Base-by-base conservation (phyloP, 35 echinoderm and acorn worm species). In the Holothuria glaberrima region DNA sequence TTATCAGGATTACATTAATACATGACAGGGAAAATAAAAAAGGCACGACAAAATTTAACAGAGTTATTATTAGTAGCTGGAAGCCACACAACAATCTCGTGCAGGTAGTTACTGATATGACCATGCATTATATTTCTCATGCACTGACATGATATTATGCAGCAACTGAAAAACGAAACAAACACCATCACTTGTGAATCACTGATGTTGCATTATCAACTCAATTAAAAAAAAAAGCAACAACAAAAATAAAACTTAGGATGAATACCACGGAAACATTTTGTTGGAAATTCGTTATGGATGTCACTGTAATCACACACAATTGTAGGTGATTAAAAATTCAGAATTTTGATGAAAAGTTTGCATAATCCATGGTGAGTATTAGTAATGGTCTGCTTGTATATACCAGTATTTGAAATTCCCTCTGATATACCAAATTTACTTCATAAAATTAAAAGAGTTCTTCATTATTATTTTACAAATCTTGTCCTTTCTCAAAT, bases 101-200 rank as follows among this genome's bases (percentile, higher is more conserved):
- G 74, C 74, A 78, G 74, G 41, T 78, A 78, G 38, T 48, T 54
- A 17, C 50, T 54, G 38, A 26, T 78, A 26, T 12, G 74, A 78
- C 50, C 74, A 78, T 78, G 74, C 74, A 78, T 14, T 78, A 78
- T 48, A 48, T 48, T 48, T 78, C 17, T n/a, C 74, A 78, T 78
- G 74, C 71, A 21, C n/a, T 21, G 10, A 75, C 71, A 41, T 36
- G 35, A 75, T 41, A 41, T 41, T 41, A 41, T 7, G 7, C 7
- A 75, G 71, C 74, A 78, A 78, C 74, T 78, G 74, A 78, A 78
- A 75, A 78, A 27, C 12, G 50, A 54, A 48, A 78, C 9, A 78
- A 48, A 78, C 14, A 0, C 74, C 74, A 78, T 13, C 36, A 78
- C 22, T 78, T 33, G 48, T 21, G 18, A 7, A 48, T 78, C 74